These are phyloP conservation scores for Miopithecus talapoin DNA, from an alignment of 2,797 vertebrate genomes.

Conservation along the genomic window DNA sequence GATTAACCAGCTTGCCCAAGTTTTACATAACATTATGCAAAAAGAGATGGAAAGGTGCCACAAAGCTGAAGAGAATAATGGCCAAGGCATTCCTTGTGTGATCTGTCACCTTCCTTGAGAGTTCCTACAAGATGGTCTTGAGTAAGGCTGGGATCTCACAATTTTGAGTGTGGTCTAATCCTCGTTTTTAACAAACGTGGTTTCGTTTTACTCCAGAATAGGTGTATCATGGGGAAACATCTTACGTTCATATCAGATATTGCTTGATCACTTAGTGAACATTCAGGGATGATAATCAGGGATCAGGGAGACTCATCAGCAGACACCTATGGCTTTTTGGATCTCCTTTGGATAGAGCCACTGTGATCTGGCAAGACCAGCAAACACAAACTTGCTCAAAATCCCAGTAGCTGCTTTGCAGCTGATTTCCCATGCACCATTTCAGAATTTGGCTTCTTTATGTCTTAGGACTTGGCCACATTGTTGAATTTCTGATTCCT, in stretches of 20 bases:
- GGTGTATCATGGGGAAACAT: background rate
- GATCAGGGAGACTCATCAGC: background rate
- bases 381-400: background rate
- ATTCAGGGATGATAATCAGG: background rate
- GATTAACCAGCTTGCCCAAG: background rate
- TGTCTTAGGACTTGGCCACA: background rate
- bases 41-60: background rate
- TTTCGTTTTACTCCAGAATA: background rate
- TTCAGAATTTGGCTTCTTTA: background rate
- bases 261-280: background rate
- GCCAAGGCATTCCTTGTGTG: background rate
- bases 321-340: background rate
- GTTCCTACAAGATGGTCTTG: background rate
- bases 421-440: too few species aligned
- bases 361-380: fast-evolving
- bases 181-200: background rate
- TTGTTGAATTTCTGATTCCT: background rate
- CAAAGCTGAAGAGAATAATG: fast-evolving
- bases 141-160: background rate
- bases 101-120: background rate
- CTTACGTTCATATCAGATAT: background rate
- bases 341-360: fast-evolving
- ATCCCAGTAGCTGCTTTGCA: too few species aligned
- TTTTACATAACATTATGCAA: fast-evolving
- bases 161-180: background rate